Evolutionary conservation across 2,113 vertebrate genomes (phyloP).

Genomic region (Nothobranchius kuhntae): DNA sequence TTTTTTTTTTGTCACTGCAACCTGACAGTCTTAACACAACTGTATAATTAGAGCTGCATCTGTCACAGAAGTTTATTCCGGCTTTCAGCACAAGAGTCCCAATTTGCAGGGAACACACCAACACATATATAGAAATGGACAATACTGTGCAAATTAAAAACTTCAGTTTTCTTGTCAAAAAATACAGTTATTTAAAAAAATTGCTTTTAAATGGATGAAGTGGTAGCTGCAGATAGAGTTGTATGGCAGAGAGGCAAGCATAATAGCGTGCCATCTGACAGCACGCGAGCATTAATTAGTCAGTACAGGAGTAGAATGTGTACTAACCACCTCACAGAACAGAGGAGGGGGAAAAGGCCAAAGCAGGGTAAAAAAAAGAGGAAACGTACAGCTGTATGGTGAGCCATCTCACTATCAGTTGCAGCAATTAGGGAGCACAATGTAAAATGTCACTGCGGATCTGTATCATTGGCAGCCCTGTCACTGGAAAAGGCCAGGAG

Average conservation of each 20-base stretch:
- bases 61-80: constrained; percentile 69
- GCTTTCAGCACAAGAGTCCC: constrained; percentile 56
- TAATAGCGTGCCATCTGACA: constrained; percentile 23
- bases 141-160: not conserved
- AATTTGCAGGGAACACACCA: constrained; percentile 34
- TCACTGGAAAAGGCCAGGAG: constrained; percentile 70
- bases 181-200: not conserved
- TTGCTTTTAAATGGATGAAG: not conserved
- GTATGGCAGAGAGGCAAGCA: constrained; percentile 6
- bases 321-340: constrained; percentile 10
- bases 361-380: constrained; percentile 17
- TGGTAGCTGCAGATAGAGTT: not conserved
- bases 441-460: constrained; percentile 80
- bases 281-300: constrained; percentile 41
- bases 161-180: too few relatives aligned
- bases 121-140: constrained; percentile 16
- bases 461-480: constrained; percentile 72
- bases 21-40: constrained; percentile 84
- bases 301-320: not conserved
- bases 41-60: constrained; percentile 83
- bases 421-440: constrained; percentile 73
- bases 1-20: constrained; percentile 68
- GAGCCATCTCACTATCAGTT: constrained; percentile 68
- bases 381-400: constrained; percentile 64
- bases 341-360: constrained; percentile 9